These are phyloP conservation scores for Drosophila carrolli DNA, from an alignment of 1,140 invertebrate genomes.

Conservation along the genomic window DNA sequence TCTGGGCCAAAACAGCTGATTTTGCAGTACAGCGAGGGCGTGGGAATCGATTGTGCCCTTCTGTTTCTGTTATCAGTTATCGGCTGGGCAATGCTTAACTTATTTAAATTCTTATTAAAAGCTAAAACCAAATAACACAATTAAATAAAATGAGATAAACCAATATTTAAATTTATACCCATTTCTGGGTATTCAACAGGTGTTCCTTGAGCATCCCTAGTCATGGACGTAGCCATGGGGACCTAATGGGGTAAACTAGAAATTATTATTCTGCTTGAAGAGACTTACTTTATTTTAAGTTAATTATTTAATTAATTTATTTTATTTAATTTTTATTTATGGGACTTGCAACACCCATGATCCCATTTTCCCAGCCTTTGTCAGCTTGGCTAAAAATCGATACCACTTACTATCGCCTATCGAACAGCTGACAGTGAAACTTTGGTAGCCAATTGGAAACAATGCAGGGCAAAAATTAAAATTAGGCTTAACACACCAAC, in stretches of 20 bases:
- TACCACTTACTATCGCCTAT: slow-evolving; percentile 26
- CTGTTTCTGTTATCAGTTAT: slow-evolving; percentile 5
- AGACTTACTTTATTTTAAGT: no score
- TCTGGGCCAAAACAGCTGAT: slow-evolving; percentile 23
- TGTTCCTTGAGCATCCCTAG: slow-evolving; percentile 15
- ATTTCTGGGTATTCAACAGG: slow-evolving; percentile 10
- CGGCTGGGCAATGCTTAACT: neutral
- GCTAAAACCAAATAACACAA: no score
- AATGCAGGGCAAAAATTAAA: slow-evolving; percentile 36
- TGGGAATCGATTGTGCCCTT: slow-evolving; percentile 2
- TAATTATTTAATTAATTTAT: no score
- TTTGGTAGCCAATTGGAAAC: slow-evolving; percentile 31
- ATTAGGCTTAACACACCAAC: slow-evolving; percentile 15
- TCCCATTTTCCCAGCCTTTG: neutral
- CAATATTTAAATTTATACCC: no score
- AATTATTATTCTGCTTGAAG: no score
- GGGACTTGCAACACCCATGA: no score
- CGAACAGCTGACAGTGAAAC: slow-evolving; percentile 43
- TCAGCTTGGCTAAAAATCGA: slow-evolving; percentile 26
- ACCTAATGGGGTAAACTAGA: neutral
- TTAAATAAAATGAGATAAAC: neutral
- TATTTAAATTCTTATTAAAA: neutral
- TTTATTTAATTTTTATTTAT: neutral
- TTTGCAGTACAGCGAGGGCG: neutral
- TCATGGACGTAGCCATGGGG: neutral